Conservation (phyloP, 2,113 vertebrate genomes). For the Petroica traversi region DNA sequence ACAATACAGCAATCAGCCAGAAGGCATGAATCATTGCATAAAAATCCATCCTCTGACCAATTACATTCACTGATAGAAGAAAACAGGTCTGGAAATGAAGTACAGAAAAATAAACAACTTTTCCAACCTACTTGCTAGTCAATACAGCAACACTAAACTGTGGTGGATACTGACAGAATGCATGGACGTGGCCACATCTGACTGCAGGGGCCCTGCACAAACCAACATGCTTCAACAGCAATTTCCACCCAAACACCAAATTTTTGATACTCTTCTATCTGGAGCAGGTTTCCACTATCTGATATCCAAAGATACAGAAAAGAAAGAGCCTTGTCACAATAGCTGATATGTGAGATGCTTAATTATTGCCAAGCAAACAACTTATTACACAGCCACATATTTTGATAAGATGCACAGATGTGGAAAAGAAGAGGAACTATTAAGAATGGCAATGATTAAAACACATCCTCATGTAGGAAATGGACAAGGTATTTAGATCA, state of each 20-base stretch:
- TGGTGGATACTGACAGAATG: background rate
- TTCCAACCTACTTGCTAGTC: background rate
- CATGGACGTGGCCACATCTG: rapidly evolving
- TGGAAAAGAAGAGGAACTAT: background rate
- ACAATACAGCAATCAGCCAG: slow-evolving; percentile 88
- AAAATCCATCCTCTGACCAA: slow-evolving; percentile 98
- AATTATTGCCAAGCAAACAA: background rate
- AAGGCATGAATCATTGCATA: slow-evolving; percentile 94
- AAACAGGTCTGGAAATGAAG: slow-evolving; percentile 88
- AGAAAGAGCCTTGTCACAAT: background rate
- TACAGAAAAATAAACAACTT: background rate
- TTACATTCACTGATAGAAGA: slow-evolving; percentile 91
- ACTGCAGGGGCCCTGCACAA: background rate
- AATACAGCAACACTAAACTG: background rate
- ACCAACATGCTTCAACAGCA: background rate
- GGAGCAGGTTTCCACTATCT: background rate
- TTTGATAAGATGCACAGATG: background rate
- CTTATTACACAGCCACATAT: background rate
- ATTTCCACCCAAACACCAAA: background rate
- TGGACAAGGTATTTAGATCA: background rate
- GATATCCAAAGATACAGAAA: background rate
- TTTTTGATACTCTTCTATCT: background rate
- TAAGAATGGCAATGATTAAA: background rate
- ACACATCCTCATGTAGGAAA: background rate
- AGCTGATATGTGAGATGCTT: background rate